Evolutionary conservation across 2,797 vertebrate genomes (phyloP), one percentile per base, ranked within the genome.

Genomic region (Bradypodion pumilum): DNA sequence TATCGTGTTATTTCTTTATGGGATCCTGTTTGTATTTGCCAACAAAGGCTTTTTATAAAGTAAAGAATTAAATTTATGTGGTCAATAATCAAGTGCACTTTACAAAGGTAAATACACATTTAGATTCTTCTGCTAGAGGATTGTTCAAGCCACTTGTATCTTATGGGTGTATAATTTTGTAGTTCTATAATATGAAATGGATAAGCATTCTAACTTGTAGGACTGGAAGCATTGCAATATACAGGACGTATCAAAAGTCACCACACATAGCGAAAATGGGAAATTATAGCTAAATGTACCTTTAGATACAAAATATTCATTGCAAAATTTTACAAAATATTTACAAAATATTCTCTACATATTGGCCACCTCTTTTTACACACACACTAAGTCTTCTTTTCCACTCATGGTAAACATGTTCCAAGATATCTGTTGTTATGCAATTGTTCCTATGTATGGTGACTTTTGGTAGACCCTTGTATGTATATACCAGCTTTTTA

Each of bases 31-130:
- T 66, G 60, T 74, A 32, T 27, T 85, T 27, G 1, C 73, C 1
- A 49, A 35, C 35, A 12, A 60, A 73, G 63, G 44, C 52, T 87
- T 88, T 78, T 81, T 75, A 60, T 44, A 86, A 68, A 85, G 29
- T 63, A 40, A 78, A 79, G 40, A 88, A 74, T 6, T 60, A 66
- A 37, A 74, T 91, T 85, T 87, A 79, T 69, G 77, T 80, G 59
- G 78, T 73, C 56, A 78, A 79, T 85, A n/a, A 49, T 63, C 19
- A 15, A 75, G 80, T 87, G 52, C 46, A 32, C 2, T 29, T 68
- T 42, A 78, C 7, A 78, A 69, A 46, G 10, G 74, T 9, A 79
- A 85, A 62, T 75, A 49, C 70, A 85, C n/a, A 29, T 37, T 23
- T 77, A 52, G 72, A 42, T 21, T 69, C n/a, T 60, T 81, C 25